Conservation (phyloP, 2,797 vertebrate genomes). For the Brachyrhaphis roseni region DNA sequence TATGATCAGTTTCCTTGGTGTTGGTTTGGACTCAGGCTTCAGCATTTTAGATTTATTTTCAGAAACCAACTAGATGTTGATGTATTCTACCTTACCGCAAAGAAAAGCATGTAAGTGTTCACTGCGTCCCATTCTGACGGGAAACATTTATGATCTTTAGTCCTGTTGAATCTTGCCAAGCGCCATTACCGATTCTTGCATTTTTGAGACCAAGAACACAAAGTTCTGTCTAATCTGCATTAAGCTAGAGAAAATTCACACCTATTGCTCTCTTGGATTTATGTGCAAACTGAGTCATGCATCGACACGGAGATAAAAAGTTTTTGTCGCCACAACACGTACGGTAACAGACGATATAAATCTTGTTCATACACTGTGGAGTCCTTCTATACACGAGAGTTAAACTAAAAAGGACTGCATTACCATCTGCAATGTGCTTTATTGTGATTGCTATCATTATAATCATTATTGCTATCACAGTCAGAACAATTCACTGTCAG, state of each 20-base stretch:
- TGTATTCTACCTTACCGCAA: background rate
- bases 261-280: background rate
- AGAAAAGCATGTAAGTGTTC: background rate
- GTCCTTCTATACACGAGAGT: background rate
- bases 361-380: background rate
- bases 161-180: background rate
- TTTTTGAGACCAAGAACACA: background rate
- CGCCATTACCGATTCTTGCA: background rate
- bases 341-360: background rate
- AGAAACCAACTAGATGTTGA: background rate
- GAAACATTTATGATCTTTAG: background rate
- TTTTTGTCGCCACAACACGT: background rate
- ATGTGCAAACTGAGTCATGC: background rate
- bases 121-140: background rate
- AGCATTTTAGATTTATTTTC: background rate
- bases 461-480: constrained; percentile 7
- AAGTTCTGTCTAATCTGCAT: background rate
- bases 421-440: constrained; percentile 28
- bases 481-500: constrained; percentile 22
- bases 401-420: constrained; percentile 13
- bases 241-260: background rate
- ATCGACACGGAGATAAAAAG: background rate
- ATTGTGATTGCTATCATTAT: constrained; percentile 16
- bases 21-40: background rate
- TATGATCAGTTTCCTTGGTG: background rate